A percentile compares a stretch with the other conserved stretches of the same genome.
Conservation (phyloP, 1,140 invertebrate species). For the Drosophila triauraria region DNA sequence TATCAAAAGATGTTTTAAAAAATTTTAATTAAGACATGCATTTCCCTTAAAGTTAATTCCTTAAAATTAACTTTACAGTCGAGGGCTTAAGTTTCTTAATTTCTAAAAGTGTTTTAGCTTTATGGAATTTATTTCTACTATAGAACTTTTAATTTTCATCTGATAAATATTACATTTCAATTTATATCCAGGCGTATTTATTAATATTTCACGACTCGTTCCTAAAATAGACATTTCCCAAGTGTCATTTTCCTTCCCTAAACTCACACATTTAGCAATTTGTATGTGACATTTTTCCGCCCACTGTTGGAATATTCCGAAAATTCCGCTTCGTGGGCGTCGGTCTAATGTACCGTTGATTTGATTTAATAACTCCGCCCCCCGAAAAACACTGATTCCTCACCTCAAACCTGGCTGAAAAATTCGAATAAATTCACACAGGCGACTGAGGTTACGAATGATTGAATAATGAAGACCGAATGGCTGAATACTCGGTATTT, state of each 20-base stretch:
- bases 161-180: not conserved
- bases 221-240: not conserved
- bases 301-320: conserved; percentile 15
- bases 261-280: conserved; percentile 5
- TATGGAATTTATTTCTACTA: not conserved
- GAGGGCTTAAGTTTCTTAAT: too few relatives aligned
- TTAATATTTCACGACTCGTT: not conserved
- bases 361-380: conserved; percentile 65
- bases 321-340: conserved; percentile 13
- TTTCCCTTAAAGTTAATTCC: too few relatives aligned
- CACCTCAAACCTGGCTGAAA: conserved; percentile 14
- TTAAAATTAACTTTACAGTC: too few relatives aligned
- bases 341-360: conserved; percentile 67
- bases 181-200: not conserved
- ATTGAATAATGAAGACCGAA: conserved; percentile 55
- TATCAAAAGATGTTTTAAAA: not conserved
- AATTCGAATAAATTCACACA: conserved; percentile 17
- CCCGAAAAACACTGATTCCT: conserved; percentile 15
- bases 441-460: conserved; percentile 25
- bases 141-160: not conserved
- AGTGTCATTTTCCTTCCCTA: not conserved
- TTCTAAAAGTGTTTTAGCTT: too few relatives aligned
- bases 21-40: too few relatives aligned
- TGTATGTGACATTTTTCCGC: not conserved
- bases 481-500: conserved; percentile 38